Evolutionary conservation across 2,888 invertebrate genomes (phyloP).

Genomic region (Lymantria dispar): DNA sequence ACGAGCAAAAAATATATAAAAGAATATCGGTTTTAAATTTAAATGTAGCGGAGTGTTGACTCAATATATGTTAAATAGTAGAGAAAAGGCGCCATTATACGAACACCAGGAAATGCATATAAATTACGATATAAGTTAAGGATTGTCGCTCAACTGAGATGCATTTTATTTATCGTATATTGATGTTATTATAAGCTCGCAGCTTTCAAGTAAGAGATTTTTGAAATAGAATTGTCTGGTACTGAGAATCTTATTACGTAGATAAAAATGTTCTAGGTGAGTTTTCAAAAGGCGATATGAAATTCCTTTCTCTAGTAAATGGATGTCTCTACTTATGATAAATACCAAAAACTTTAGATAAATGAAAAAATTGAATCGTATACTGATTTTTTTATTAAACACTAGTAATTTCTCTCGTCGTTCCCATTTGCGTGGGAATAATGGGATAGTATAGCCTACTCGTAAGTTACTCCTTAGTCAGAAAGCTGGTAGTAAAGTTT

Average conservation of each 20-base stretch:
- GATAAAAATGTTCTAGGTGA: too few relatives aligned
- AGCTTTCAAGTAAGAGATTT: conserved; percentile 18
- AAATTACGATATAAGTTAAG: conserved; percentile 68
- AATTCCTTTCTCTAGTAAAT: too few relatives aligned
- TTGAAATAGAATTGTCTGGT: conserved; percentile 15
- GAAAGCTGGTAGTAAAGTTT: too few relatives aligned
- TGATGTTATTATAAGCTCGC: conserved; percentile 23
- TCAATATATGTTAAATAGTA: conserved; percentile 43
- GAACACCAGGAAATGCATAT: conserved; percentile 68
- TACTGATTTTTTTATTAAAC: too few relatives aligned
- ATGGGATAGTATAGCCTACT: too few relatives aligned
- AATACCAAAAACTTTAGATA: too few relatives aligned
- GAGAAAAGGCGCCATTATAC: conserved; percentile 53
- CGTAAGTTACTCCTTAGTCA: too few relatives aligned
- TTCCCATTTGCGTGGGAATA: too few relatives aligned
- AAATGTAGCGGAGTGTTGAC: conserved; percentile 44
- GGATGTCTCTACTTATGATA: too few relatives aligned
- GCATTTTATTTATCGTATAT: conserved; percentile 42
- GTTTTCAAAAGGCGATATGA: too few relatives aligned
- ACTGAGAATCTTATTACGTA: background rate
- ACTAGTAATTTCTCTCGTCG: too few relatives aligned
- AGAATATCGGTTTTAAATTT: conserved; percentile 48
- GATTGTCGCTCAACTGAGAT: conserved; percentile 48
- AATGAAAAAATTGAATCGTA: too few relatives aligned
- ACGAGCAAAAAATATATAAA: conserved; percentile 28